A percentile compares a stretch with the other conserved stretches of the same genome.
phyloP scores from a whole-genome alignment of 2,888 invertebrate genomes.

The Lithophane leautieri region DNA sequence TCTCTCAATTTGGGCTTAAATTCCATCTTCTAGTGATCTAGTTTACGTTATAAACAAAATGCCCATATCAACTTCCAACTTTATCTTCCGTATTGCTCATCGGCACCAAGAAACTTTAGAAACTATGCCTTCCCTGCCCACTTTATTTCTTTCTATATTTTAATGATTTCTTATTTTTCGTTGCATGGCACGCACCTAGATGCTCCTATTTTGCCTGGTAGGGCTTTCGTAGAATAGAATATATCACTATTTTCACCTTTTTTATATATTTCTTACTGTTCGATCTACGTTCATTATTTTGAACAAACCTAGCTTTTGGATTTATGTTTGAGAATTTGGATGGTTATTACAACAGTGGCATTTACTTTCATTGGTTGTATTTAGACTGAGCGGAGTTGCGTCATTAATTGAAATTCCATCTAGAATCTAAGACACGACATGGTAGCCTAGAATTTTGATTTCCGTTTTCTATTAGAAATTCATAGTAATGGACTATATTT shows the following conservation, averaged over 20 bases:
- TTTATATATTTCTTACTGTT: background rate
- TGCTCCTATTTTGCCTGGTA: background rate
- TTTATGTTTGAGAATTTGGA: constrained; percentile 1
- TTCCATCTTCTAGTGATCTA: background rate
- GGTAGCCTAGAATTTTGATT: constrained; percentile 53
- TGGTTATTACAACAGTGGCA: constrained; percentile 23
- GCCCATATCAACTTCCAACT: background rate
- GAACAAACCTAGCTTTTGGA: background rate
- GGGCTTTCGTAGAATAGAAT: background rate
- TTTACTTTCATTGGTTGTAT: constrained; percentile 32
- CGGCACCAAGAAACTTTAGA: too few species aligned
- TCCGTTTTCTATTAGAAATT: constrained; percentile 55
- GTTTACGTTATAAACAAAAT: background rate
- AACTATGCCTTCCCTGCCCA: background rate
- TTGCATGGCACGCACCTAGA: background rate
- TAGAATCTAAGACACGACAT: constrained; percentile 48
- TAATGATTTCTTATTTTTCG: background rate
- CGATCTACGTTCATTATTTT: too few species aligned
- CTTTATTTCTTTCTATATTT: background rate
- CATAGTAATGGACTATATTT: constrained; percentile 28
- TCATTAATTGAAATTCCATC: constrained; percentile 33
- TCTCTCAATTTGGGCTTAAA: background rate
- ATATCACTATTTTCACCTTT: background rate
- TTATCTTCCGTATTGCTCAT: background rate
- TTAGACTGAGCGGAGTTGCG: constrained; percentile 37